A percentile compares a stretch with the other conserved stretches of the same genome.
These are phyloP conservation scores for Mirza zaza DNA, from an alignment of 2,113 vertebrate species.

Conservation along the genomic window DNA sequence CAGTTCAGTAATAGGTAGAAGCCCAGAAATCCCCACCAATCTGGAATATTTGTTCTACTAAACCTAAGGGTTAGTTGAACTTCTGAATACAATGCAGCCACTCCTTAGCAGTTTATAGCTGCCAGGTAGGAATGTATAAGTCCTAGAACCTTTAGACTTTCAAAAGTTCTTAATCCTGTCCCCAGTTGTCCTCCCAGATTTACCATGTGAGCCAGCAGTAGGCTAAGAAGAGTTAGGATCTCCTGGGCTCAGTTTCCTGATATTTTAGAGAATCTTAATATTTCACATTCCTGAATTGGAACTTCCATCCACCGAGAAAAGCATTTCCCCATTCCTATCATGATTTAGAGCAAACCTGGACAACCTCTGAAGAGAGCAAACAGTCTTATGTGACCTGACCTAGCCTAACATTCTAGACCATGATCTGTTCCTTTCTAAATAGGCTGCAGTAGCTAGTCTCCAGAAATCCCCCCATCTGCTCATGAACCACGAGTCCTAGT, in stretches of 20 bases:
- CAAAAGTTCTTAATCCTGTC: background rate
- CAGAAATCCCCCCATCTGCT: background rate
- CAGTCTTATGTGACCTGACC: background rate
- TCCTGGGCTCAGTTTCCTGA: background rate
- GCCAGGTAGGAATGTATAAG: background rate
- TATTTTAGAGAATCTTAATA: background rate
- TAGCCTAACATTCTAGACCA: background rate
- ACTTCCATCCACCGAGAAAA: background rate
- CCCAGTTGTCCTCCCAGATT: background rate
- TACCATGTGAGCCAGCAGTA: background rate
- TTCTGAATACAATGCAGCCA: conserved; percentile 32
- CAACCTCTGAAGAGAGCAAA: background rate
- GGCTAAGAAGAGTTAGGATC: background rate
- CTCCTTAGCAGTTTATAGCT: conserved; percentile 46
- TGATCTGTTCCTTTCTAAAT: background rate
- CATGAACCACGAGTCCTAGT: background rate
- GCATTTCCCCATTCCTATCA: background rate
- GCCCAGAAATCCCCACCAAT: background rate
- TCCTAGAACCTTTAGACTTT: conserved; percentile 59
- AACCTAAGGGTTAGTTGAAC: background rate
- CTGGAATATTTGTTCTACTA: background rate
- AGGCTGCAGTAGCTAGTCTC: background rate
- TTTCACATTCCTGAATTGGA: background rate
- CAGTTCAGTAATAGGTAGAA: conserved; percentile 2
- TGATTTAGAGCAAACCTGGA: background rate